A percentile compares a stretch with the other conserved stretches of the same genome.
These are phyloP conservation scores for Mesitornis unicolor DNA, from an alignment of 2,113 vertebrate species.

Conservation along the genomic window DNA sequence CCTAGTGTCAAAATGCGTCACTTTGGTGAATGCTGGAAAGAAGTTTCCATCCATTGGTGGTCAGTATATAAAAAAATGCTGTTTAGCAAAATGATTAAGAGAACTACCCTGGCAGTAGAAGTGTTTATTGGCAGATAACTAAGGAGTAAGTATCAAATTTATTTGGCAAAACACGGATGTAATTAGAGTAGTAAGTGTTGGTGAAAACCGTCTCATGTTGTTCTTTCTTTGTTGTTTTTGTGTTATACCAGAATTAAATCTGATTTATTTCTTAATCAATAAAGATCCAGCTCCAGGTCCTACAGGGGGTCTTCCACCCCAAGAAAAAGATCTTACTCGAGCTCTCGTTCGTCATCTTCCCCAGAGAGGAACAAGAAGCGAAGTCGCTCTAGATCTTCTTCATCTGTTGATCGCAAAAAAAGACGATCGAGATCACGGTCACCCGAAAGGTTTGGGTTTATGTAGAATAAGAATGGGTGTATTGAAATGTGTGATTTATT, in stretches of 20 bases:
- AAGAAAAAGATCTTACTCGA: conserved; percentile 91
- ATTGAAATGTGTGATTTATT: conserved; percentile 60
- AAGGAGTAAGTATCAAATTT: conserved; percentile 71
- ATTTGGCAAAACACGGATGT: not conserved
- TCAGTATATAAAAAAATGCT: not conserved
- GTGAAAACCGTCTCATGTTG: conserved; percentile 34
- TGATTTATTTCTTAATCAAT: conserved; percentile 89
- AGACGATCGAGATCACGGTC: conserved; percentile 96
- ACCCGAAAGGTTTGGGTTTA: conserved; percentile 99
- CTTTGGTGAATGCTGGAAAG: not conserved
- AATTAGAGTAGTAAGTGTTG: not conserved
- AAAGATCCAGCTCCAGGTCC: conserved; percentile 99
- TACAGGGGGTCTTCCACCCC: conserved; percentile 92
- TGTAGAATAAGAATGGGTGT: conserved; percentile 95
- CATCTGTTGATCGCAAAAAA: conserved; percentile 95
- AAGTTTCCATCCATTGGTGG: not conserved
- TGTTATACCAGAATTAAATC: conserved; percentile 73
- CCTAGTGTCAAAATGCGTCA: not conserved
- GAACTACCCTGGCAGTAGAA: conserved; percentile 2
- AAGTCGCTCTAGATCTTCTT: conserved; percentile 94
- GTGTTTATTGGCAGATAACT: conserved; percentile 49
- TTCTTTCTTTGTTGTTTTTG: conserved; percentile 49
- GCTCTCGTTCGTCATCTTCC: conserved; percentile 87
- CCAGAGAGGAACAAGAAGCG: conserved; percentile 92
- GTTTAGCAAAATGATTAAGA: not conserved